A percentile compares a stretch with the other conserved stretches of the same genome.
These are phyloP conservation scores for Trachymyrmex septentrionalis DNA, from an alignment of 1,140 invertebrate species.

Conservation along the genomic window DNA sequence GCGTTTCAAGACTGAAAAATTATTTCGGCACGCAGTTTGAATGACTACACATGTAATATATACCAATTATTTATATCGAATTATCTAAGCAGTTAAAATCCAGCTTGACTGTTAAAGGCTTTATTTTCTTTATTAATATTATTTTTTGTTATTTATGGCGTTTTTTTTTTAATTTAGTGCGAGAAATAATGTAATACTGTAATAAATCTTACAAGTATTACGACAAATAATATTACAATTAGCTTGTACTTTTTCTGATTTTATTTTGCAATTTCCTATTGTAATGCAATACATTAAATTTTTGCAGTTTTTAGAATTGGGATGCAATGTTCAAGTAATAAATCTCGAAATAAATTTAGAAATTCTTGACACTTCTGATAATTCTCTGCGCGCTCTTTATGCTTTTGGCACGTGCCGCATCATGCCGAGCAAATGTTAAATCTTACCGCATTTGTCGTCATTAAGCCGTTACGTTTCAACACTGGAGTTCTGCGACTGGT, in stretches of 20 bases:
- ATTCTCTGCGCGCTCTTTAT: conserved; percentile 25
- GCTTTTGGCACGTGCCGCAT: not conserved
- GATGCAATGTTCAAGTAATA: conserved; percentile 10
- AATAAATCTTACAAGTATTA: too few species aligned
- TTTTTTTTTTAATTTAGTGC: not conserved
- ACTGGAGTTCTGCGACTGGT: not conserved
- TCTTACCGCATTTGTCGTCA: conserved; percentile 13
- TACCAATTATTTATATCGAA: too few species aligned
- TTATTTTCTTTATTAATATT: too few species aligned
- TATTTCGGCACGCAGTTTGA: too few species aligned
- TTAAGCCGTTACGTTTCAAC: conserved; percentile 22
- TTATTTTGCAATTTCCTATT: not conserved
- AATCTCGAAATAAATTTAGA: not conserved
- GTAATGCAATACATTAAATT: not conserved
- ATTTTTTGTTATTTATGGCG: not conserved
- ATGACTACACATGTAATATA: too few species aligned
- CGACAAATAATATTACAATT: not conserved
- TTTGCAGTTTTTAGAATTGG: not conserved
- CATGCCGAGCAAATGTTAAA: conserved; percentile 36
- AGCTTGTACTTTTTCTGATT: not conserved
- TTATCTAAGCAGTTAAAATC: too few species aligned
- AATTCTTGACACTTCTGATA: conserved; percentile 2
- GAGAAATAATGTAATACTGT: too few species aligned
- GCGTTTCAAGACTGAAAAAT: too few species aligned
- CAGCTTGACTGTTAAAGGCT: too few species aligned